Evolutionary conservation across 30 jellyfish, hydroid and myxozoan genomes (phyloP).

Genomic region (Aurelia aurita complex sp. Pacific): DNA sequence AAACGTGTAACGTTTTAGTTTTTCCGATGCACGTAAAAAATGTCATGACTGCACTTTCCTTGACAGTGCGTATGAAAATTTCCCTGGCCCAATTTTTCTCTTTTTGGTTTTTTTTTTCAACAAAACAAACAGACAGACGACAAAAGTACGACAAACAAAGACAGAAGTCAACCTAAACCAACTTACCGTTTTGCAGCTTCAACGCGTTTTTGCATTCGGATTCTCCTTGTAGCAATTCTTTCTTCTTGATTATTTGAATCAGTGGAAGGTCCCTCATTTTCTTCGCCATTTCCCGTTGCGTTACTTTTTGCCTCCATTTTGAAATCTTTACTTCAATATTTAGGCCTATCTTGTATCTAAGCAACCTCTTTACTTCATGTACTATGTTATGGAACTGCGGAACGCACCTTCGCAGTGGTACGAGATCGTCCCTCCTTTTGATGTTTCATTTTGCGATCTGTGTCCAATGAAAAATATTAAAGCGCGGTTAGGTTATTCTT

Average conservation of each 20-base stretch:
- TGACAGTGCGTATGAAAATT: no score
- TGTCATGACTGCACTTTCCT: no score
- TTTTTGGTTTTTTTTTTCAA: no score
- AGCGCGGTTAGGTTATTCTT: background rate
- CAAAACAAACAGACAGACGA: no score
- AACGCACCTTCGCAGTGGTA: no score
- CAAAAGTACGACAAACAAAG: no score
- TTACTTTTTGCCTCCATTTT: conserved; percentile 26
- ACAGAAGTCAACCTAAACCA: no score
- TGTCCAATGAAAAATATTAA: background rate
- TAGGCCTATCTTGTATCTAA: conserved; percentile 1
- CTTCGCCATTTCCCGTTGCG: conserved; percentile 37
- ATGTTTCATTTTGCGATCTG: background rate
- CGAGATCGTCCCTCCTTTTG: no score
- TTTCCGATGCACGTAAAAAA: no score
- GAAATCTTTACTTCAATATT: background rate
- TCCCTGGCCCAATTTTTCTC: no score
- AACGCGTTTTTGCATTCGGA: conserved; percentile 71
- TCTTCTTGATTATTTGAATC: conserved; percentile 75
- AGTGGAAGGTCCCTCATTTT: conserved; percentile 72
- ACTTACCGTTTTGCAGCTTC: conserved; percentile 77
- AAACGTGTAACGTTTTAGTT: no score
- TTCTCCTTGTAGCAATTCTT: conserved; percentile 84
- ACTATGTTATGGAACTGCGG: background rate
- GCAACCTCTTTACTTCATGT: conserved; percentile 13